These are phyloP conservation scores for Pinctada fucata DNA, from an alignment of 2,888 invertebrate genomes.

Conservation along the genomic window DNA sequence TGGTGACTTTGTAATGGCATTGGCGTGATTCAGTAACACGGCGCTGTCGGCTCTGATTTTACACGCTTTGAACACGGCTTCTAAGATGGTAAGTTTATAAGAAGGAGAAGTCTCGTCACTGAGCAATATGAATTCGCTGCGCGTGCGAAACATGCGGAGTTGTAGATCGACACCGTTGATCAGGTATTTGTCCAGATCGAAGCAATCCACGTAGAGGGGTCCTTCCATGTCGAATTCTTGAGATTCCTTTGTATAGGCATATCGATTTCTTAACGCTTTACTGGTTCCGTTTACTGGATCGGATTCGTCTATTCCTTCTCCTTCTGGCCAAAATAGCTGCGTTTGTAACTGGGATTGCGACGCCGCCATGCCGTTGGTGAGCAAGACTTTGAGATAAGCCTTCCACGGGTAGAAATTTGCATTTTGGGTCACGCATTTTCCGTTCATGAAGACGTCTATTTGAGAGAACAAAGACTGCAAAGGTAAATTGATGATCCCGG, in stretches of 20 bases:
- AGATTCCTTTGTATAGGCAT: slow-evolving; percentile 17
- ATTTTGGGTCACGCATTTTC: no score
- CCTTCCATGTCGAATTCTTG: not conserved
- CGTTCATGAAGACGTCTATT: not conserved
- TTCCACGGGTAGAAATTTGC: no score
- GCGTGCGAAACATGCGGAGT: no score
- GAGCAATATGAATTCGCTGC: slow-evolving; percentile 18
- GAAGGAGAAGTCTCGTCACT: slow-evolving; percentile 5
- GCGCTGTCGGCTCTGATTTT: not conserved
- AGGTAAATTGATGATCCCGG: slow-evolving; percentile 34
- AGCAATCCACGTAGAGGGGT: no score
- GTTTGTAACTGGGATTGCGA: slow-evolving; percentile 5
- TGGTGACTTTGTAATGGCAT: slow-evolving; percentile 8
- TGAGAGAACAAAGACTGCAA: slow-evolving; percentile 29
- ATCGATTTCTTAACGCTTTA: slow-evolving; percentile 21
- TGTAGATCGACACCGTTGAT: no score
- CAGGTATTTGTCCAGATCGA: no score
- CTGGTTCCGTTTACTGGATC: slow-evolving; percentile 18
- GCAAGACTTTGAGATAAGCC: no score
- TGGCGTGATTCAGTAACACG: slow-evolving; percentile 22
- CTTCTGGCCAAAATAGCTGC: not conserved
- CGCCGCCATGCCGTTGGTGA: slow-evolving; percentile 8
- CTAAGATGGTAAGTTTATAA: slow-evolving; percentile 33
- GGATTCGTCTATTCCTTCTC: slow-evolving; percentile 9
- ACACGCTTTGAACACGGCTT: slow-evolving; percentile 1